phyloP scores from a whole-genome alignment of 2,888 invertebrate species.

The Ectobius pallidus region DNA sequence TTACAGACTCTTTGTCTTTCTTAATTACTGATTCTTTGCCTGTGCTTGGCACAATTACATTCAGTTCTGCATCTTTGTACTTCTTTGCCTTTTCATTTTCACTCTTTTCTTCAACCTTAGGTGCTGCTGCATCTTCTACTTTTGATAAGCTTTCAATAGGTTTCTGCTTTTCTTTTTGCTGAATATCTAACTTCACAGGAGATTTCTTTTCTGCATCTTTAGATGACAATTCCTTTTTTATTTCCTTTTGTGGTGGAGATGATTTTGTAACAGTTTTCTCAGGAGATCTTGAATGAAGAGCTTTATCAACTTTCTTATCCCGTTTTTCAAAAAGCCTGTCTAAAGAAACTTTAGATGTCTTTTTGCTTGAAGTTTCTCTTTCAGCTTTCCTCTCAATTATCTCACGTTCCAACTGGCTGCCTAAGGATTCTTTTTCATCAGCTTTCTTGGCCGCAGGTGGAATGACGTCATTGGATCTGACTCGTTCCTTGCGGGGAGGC shows the following conservation, averaged over 20 bases:
- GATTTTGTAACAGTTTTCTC: slow-evolving; percentile 43
- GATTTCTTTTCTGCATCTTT: slow-evolving; percentile 45
- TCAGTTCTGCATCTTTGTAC: neutral
- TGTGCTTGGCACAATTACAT: neutral
- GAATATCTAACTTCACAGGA: slow-evolving; percentile 29
- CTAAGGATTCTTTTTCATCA: slow-evolving; percentile 52
- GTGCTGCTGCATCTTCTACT: neutral
- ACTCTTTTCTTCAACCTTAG: neutral
- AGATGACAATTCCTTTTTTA: slow-evolving; percentile 46
- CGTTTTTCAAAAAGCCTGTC: slow-evolving; percentile 61
- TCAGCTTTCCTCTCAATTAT: slow-evolving; percentile 54
- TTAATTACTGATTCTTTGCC: slow-evolving; percentile 7
- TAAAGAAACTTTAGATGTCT: slow-evolving; percentile 58
- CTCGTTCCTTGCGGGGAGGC: slow-evolving; percentile 58
- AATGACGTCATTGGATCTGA: slow-evolving; percentile 64
- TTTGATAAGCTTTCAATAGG: slow-evolving; percentile 1
- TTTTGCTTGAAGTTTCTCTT: slow-evolving; percentile 54
- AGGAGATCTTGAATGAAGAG: slow-evolving; percentile 46
- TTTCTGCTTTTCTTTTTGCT: slow-evolving; percentile 36
- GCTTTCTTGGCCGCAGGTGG: slow-evolving; percentile 52
- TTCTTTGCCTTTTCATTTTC: slow-evolving; percentile 25
- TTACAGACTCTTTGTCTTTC: slow-evolving; percentile 38
- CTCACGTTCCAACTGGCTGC: slow-evolving; percentile 54
- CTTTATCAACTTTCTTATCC: slow-evolving; percentile 47
- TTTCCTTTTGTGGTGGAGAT: slow-evolving; percentile 39